A percentile compares a stretch with the other conserved stretches of the same genome.
Evolutionary conservation across 2,113 vertebrate species (phyloP).

Genomic region (Cryptotis parvus): DNA sequence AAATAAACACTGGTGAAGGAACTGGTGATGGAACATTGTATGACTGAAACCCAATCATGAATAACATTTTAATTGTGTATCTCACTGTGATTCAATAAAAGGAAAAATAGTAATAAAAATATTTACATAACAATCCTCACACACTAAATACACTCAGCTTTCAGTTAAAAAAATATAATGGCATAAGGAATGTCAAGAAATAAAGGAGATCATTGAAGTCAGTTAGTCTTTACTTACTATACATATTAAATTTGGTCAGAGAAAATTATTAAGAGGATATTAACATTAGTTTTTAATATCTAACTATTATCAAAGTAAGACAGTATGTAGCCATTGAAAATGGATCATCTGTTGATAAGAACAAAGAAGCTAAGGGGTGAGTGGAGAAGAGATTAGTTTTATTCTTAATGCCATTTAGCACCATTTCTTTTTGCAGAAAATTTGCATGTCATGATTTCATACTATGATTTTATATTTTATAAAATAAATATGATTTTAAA

Average conservation of each 20-base stretch:
- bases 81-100: no score
- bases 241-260: neutral
- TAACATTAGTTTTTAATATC: conserved; percentile 31
- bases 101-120: no score
- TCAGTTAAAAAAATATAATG: conserved; percentile 58
- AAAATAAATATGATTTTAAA: conserved; percentile 49
- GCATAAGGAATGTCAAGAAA: conserved; percentile 12
- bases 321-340: neutral
- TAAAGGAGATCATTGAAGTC: neutral
- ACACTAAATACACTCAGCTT: neutral
- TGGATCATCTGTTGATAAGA: neutral
- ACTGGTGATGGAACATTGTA: no score
- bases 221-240: conserved; percentile 4
- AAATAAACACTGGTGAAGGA: no score
- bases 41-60: no score
- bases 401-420: neutral
- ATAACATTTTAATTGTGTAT: no score
- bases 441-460: neutral
- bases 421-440: neutral
- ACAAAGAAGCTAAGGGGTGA: neutral
- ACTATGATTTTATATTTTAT: neutral
- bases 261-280: conserved; percentile 26
- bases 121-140: neutral
- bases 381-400: neutral
- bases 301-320: neutral